Conservation (phyloP, 2,888 invertebrate species). For the Eilema sororculum region DNA sequence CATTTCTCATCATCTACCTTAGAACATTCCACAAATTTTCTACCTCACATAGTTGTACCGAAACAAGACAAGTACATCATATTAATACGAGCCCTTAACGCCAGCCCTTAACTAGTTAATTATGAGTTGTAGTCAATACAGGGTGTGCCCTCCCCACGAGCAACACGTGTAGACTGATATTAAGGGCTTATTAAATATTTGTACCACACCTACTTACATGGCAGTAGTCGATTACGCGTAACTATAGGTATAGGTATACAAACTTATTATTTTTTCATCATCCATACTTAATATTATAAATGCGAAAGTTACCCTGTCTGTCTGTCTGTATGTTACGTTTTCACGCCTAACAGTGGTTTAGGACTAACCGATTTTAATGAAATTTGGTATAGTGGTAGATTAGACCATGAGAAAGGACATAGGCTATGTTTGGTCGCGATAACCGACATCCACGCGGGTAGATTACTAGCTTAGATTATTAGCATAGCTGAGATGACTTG, state of each 20-base stretch:
- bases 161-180: constrained; percentile 26
- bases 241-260: too few relatives aligned
- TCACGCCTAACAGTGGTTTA: too few relatives aligned
- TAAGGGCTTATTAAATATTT: constrained; percentile 23
- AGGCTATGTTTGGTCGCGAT: too few relatives aligned
- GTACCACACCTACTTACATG: constrained; percentile 13
- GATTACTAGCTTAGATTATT: too few relatives aligned
- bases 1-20: neutral
- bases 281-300: too few relatives aligned
- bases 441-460: too few relatives aligned
- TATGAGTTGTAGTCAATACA: constrained; percentile 71
- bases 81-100: constrained; percentile 19
- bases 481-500: too few relatives aligned
- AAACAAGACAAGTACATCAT: constrained; percentile 6
- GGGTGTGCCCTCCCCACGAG: constrained; percentile 46
- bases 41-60: neutral
- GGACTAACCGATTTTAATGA: too few relatives aligned
- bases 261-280: neutral
- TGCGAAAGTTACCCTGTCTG: too few relatives aligned
- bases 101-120: constrained; percentile 63
- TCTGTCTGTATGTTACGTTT: too few relatives aligned
- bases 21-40: neutral
- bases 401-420: too few relatives aligned
- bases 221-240: neutral
- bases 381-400: too few relatives aligned